These are phyloP conservation scores for Orbicella faveolata DNA, from an alignment of 64 coral and sea anemone species.

Conservation along the genomic window DNA sequence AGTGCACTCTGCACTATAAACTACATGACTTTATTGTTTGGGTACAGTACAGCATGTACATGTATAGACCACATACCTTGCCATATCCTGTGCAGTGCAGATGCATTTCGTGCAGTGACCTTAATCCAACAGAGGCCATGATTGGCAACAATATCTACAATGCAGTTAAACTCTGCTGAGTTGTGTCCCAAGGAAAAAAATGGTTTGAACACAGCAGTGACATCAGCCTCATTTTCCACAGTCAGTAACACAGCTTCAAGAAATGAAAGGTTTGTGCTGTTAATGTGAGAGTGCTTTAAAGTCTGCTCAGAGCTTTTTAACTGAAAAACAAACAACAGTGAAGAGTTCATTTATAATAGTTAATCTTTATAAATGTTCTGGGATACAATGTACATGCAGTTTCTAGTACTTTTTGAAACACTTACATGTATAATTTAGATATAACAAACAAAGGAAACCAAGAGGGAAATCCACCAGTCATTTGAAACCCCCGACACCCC, in stretches of 20 bases:
- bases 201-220: slow-evolving; percentile 45
- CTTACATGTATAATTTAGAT: too few relatives aligned
- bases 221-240: slow-evolving; percentile 29
- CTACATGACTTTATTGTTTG: not conserved
- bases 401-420: too few relatives aligned
- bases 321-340: not conserved
- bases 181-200: not conserved
- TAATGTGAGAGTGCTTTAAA: not conserved
- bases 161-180: not conserved
- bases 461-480: too few relatives aligned
- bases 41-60: too few relatives aligned
- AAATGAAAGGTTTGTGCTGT: slow-evolving; percentile 59
- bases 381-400: too few relatives aligned
- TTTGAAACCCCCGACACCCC: too few relatives aligned
- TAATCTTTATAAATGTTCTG: too few relatives aligned
- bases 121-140: slow-evolving; percentile 53
- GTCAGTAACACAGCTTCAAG: slow-evolving; percentile 39
- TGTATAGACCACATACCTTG: slow-evolving; percentile 27
- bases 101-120: slow-evolving; percentile 71
- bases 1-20: too few relatives aligned
- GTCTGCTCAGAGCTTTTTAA: not conserved
- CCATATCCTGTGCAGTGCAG: slow-evolving; percentile 53
- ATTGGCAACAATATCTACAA: slow-evolving; percentile 53
- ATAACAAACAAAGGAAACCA: too few relatives aligned
- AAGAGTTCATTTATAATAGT: too few relatives aligned